These are phyloP conservation scores for Eupithecia insigniata DNA, from an alignment of 2,888 invertebrate genomes.

Conservation along the genomic window DNA sequence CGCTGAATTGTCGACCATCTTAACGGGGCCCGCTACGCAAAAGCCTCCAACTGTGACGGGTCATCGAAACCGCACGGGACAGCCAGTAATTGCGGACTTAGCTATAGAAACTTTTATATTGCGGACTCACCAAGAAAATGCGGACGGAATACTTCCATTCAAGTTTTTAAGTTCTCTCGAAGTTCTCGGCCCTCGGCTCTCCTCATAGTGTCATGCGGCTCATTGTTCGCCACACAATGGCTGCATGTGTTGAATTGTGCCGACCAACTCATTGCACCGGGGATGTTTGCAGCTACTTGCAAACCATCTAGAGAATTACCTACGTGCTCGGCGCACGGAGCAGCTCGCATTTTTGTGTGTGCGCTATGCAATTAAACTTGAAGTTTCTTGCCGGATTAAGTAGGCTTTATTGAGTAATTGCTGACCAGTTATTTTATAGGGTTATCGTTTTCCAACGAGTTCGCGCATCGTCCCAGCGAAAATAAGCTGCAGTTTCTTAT, in stretches of 20 bases:
- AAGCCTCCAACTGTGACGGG: conserved; percentile 16
- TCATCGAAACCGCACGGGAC: conserved; percentile 38
- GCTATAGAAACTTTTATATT: conserved; percentile 47
- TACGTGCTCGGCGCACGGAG: conserved; percentile 31
- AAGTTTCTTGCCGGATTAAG: conserved; percentile 31
- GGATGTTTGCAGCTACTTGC: conserved; percentile 40
- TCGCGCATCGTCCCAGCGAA: conserved; percentile 21
- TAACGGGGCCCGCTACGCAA: background rate
- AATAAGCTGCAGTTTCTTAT: conserved; percentile 36
- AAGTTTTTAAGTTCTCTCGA: conserved; percentile 76
- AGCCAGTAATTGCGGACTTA: conserved; percentile 59
- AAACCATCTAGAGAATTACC: conserved; percentile 35
- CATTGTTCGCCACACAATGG: conserved; percentile 78
- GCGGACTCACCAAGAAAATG: conserved; percentile 52
- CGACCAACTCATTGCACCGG: conserved; percentile 64
- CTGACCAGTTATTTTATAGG: conserved; percentile 27
- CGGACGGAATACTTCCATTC: conserved; percentile 72
- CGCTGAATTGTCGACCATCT: background rate
- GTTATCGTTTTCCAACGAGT: conserved; percentile 19
- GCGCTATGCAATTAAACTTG: conserved; percentile 18
- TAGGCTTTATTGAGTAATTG: conserved; percentile 15
- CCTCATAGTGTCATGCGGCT: conserved; percentile 68
- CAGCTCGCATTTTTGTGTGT: conserved; percentile 20
- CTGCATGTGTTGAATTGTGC: conserved; percentile 73
- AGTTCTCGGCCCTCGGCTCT: conserved; percentile 70